Evolutionary conservation across 2,888 invertebrate species (phyloP), one percentile per base, ranked within the genome.

Genomic region (Drosophila hamatofila): DNA sequence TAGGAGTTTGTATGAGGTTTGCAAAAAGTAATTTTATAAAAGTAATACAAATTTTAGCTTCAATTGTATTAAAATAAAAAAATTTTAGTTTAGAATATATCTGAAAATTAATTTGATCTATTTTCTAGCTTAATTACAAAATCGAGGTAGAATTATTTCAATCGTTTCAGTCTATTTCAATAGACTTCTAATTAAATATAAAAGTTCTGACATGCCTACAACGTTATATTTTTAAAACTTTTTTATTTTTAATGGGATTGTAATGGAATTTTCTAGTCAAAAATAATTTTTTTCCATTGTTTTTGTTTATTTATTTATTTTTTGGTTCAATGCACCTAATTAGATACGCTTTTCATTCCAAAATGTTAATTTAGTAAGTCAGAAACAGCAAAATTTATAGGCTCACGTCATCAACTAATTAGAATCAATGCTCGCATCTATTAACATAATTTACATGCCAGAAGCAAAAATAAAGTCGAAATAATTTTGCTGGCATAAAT

Each of bases 321-420:
- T 25, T n/a, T 4, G 0, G 11, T 27, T 18, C 8, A 1, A 30
- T 14, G 1, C 18, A 23, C 9, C 12, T 30, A 49, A 49, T 49
- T 18, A 21, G 18, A 7, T 18, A 14, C 12, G 14, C 30, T 49
- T 33, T 49, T 49, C 49, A 18, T 33, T 33, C 7, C 1, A 30
- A 49, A 49, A 30, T 33, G 21, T 52, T 52, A 52, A 52, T 35
- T 52, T 52, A 35, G n/a, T 35, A 16, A 35, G 23, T 16, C 51
- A 64, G 18, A 33, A n/a, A 54, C 3, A 48, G n/a, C 25, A 25
- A 16, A 33, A 65, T 57, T 56, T 55, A 51, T 27, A 23, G n/a
- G 11, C n/a, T 66, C 72, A 61, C 68, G 69, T 63, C 62, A 69
- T 33, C 14, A 25, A 35, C 69, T 65, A 75, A 78, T 64, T 72